phyloP scores from a whole-genome alignment of 2,797 vertebrate species.

The Parauchenoglanis punctatus region DNA sequence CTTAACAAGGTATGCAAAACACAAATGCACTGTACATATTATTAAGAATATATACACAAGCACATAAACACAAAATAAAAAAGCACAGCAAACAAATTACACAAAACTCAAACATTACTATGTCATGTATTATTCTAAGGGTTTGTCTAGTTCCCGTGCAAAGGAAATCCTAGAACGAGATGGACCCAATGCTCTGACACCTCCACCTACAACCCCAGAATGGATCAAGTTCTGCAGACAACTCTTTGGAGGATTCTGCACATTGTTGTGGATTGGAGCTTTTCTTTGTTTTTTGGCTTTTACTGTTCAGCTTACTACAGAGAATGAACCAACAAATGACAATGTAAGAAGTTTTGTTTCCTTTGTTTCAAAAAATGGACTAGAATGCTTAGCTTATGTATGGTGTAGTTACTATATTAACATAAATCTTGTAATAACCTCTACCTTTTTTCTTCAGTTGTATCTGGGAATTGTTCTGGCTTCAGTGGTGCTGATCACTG shows the following conservation, averaged over 20 bases:
- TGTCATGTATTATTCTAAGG: constrained; percentile 68
- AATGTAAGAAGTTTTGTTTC: constrained; percentile 71
- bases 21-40: background rate
- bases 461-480: constrained; percentile 86
- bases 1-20: constrained; percentile 79
- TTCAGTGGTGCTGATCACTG: constrained; percentile 88
- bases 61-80: too few species aligned
- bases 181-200: constrained; percentile 90
- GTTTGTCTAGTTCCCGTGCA: constrained; percentile 80
- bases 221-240: constrained; percentile 97
- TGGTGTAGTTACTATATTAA: background rate
- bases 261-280: constrained; percentile 94
- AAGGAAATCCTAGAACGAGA: constrained; percentile 90
- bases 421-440: background rate
- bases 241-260: constrained; percentile 94
- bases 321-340: constrained; percentile 83
- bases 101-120: background rate
- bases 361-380: background rate
- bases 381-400: background rate
- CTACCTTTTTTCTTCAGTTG: constrained; percentile 68
- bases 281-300: constrained; percentile 91
- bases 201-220: constrained; percentile 90
- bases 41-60: background rate
- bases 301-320: constrained; percentile 79
- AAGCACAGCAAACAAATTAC: background rate